Evolutionary conservation across 2,888 invertebrate species (phyloP), one percentile per base, ranked within the genome.

Genomic region (Drosophila imparisetae): DNA sequence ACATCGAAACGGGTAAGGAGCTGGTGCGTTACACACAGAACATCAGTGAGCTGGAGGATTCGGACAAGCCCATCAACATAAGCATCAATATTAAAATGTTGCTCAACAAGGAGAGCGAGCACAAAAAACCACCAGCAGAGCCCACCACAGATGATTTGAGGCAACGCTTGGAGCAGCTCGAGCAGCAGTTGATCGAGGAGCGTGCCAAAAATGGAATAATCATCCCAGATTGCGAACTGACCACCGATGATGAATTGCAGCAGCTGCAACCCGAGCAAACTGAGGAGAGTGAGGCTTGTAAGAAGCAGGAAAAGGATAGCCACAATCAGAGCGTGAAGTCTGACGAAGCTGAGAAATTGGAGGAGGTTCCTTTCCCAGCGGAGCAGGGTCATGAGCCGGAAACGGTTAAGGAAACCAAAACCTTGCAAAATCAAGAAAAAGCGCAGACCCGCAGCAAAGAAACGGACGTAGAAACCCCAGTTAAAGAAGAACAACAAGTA

Each of bases 21-120:
- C 80, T 91, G 21, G 91, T 92, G 8, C 80, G 92, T 7, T 91
- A 92, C 55, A 84, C 86, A 0, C 91, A 91, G 24, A 83, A 83
- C 50, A 72, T 86, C 55, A 83, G 83, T 7, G 92, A 91, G 32
- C 63, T 89, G 13, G 90, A 86, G 30, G 90, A 92, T 10, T 53
- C 77, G 2, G 91, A 88, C 48, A 91, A 89, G 42, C 92, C 92
- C 15, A 90, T 91, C 13, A 91, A 92, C 59, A 92, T 91, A 0
- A 91, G 92, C 75, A 91, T 91, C 27, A 91, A 92, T 60, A 91
- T 91, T n/a, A 91, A 91, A 80, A 92, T 91, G 91, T 60, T 85
- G 53, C 68, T 92, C 18, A 90, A 89, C 64, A 90, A 90, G 54
- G 84, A 86, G 3, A 75, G 60, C 4, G 89, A 86, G 8, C 72